Evolutionary conservation across 2,888 invertebrate genomes (phyloP), one percentile per base, ranked within the genome.

Genomic region (Leucania comma): DNA sequence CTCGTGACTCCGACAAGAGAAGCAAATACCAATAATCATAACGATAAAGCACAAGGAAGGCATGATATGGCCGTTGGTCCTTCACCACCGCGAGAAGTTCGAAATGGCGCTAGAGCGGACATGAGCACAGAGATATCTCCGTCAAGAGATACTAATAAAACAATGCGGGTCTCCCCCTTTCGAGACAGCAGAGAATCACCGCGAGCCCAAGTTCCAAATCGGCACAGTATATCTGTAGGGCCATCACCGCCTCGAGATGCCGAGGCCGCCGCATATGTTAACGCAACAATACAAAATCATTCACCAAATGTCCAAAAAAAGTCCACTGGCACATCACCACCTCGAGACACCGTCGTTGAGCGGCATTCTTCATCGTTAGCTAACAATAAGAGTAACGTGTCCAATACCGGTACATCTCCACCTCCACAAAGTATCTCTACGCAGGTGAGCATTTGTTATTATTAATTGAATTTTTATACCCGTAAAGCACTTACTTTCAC

Each of bases 381-480:
- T n/a, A 73, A 73, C 26, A 87, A 80, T 64, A 91, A 89, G 72
- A 87, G 90, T 67, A 92, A 88, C 46, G 91, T 93, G 8, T 93
- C 95, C 2, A 98, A 98, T 71, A 98, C 97, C 61, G 98, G 98
- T 72, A 98, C 98, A 46, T 98, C 98, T 46, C 98, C 98, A 56
- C 98, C 98, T 46, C 98, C 98, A 3, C 98, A 98, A 92, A 98
- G 96, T 89, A 98, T 98, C 88, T 98, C 98, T 35, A 98, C 98
- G 32, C 98, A 98, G 97, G 98, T 83, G 71, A 72, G 63, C 24
- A 20, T 60, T 54, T 1, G 8, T 32, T 42, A 50, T 32, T 42
- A 50, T 69, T 8, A 29, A 22, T 48, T 17, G 22, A 24, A 24
- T 42, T 6, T 1, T 29, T 24, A 22, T 57, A 22, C 0, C 6